Base-by-base conservation (phyloP, 2,797 vertebrate genomes). In the Myotis findleyi region DNA sequence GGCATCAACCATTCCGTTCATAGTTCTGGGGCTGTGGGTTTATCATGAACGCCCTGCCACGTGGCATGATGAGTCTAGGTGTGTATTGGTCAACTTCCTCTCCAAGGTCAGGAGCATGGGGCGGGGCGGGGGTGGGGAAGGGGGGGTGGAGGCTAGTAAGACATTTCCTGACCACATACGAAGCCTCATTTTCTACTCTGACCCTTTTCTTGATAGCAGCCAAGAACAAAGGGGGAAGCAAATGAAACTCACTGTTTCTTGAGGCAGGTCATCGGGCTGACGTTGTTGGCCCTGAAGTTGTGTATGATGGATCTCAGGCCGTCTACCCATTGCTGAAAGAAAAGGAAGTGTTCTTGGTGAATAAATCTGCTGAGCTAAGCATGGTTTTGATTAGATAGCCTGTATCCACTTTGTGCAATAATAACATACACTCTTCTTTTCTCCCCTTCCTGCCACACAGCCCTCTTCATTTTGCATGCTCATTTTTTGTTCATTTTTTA, bases 241-340 rank as follows among this genome's bases (percentile, higher is more conserved):
- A 87, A 96, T 55, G 33, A 41, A 95, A 99, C 99, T 99, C 98
- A 99, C 99, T 99, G 99, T 98, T 99, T 99, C 97, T 99, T 99
- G 93, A 99, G 99, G 98, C 99, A 99, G 6, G 99, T 99, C 99
- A 99, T 99, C 7, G 99, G 99, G 98, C 99, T 99, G 97, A 99
- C 99, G 7, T 99, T 99, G 99, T 99, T 99, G 97, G 99, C 99
- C 98, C 99, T 99, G 94, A 99, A 99, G 98, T 99, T 99, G 98
- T 99, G 99, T 97, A 99, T 99, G 97, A 99, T 99, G 55, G 99
- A 99, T 98, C 98, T 99, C 97, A 99, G 98, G 77, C 99, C 99
- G 97, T 99, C 99, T 76, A 99, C 99, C 99, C 99, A 99, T 98
- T 99, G 99, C 99, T 99, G 98, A 94, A 99, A 99, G 97, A 98